phyloP scores from a whole-genome alignment of 2,888 invertebrate genomes.

The Antheraea assamensis region DNA sequence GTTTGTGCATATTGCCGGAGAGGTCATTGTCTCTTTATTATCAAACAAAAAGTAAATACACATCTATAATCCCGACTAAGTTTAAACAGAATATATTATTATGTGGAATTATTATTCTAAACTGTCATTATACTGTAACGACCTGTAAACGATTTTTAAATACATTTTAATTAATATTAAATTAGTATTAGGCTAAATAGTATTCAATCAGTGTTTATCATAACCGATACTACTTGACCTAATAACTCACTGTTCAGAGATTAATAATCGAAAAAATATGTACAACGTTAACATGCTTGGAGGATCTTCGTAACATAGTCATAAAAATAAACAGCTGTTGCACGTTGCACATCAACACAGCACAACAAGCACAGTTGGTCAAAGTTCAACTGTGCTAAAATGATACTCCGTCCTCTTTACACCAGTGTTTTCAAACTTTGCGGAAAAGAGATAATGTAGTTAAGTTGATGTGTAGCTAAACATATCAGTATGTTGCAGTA shows the following conservation, averaged over 20 bases:
- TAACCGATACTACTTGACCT: background rate
- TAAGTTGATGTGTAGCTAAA: background rate
- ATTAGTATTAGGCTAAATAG: too few species aligned
- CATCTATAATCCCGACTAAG: too few species aligned
- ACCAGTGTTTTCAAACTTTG: background rate
- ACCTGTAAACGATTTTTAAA: too few species aligned
- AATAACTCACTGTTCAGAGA: background rate
- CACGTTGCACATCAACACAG: background rate
- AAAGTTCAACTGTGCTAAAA: background rate
- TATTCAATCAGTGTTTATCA: background rate
- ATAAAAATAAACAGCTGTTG: background rate
- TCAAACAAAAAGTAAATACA: too few species aligned
- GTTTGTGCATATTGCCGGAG: too few species aligned
- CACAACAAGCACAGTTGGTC: too few species aligned
- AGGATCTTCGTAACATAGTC: background rate
- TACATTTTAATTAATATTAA: too few species aligned
- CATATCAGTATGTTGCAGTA: background rate
- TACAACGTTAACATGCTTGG: background rate
- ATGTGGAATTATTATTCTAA: background rate
- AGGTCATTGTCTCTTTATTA: too few species aligned
- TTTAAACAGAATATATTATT: background rate
- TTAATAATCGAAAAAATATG: background rate
- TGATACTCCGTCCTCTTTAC: background rate
- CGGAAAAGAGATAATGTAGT: background rate
- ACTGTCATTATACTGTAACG: background rate